Conservation (phyloP, 2,113 vertebrate genomes). For the Sula dactylatra region DNA sequence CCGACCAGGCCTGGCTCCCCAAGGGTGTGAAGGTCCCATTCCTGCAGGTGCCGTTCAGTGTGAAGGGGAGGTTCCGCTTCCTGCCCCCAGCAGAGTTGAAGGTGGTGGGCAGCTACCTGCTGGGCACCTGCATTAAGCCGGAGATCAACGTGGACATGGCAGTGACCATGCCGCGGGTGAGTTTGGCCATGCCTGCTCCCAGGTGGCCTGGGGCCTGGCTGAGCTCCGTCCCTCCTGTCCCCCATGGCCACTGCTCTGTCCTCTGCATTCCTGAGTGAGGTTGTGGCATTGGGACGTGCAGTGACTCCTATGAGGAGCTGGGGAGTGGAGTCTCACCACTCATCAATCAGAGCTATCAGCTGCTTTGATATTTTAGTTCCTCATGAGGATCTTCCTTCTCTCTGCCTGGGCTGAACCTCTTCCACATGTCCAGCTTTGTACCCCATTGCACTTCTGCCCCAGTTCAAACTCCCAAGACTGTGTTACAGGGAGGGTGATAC, state of each 20-base stretch:
- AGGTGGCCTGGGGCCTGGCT: not conserved
- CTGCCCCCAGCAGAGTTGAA: slow-evolving; percentile 80
- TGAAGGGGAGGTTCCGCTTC: slow-evolving; percentile 89
- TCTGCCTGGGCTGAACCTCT: not conserved
- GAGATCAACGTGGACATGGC: slow-evolving; percentile 86
- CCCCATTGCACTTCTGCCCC: not conserved
- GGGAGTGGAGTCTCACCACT: not conserved
- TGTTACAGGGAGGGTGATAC: not conserved
- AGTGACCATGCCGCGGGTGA: slow-evolving; percentile 89
- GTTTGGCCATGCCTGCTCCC: not conserved
- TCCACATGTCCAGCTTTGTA: not conserved
- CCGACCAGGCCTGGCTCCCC: slow-evolving; percentile 86
- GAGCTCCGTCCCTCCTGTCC: not conserved
- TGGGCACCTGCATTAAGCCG: slow-evolving; percentile 88
- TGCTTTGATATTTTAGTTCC: not conserved
- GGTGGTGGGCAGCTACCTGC: slow-evolving; percentile 91
- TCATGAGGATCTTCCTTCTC: not conserved
- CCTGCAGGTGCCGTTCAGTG: slow-evolving; percentile 80
- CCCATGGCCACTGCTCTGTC: fast-evolving
- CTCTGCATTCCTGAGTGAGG: not conserved
- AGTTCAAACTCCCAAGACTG: not conserved
- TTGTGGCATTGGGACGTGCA: not conserved
- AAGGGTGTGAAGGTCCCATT: slow-evolving; percentile 82
- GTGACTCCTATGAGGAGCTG: fast-evolving
- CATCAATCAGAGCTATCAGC: not conserved